Evolutionary conservation across 1,140 invertebrate species (phyloP), one percentile per base, ranked within the genome.

Genomic region (Bombus cullumanus): DNA sequence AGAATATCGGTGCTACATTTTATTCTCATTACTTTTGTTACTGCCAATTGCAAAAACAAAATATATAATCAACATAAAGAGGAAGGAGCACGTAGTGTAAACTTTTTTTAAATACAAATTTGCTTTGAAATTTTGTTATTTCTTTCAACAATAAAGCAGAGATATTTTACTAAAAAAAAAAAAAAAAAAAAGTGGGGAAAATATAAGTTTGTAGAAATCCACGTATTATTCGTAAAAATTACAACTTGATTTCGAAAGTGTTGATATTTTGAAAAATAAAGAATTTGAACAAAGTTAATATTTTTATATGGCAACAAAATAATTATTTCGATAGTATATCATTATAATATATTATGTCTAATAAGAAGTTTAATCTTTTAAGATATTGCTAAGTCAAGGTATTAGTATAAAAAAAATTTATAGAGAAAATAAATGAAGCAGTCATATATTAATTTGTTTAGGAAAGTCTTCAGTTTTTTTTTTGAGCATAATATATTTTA

Each of bases 241-340:
- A 75, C 64, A 83, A 64, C 72, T 83, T 82, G 83, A 73, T 80
- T 68, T 88, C 31, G 69, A 86, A 79, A 41, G 76, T 68, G 75
- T 77, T 81, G 68, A 86, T 90, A 86, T 86, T 88, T 84, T 88
- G 90, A 74, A 68, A 71, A 64, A 73, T 88, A 86, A 87, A 81
- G n/a, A 84, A 72, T 80, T 86, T 77, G 66, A 88, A 79, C 77
- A 57, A 88, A 90, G 73, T 90, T 90, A 90, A 90, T 90, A 90
- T 90, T 90, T 87, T 88, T 90, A 88, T 81, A 90, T 86, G 75
- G 64, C 83, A 90, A 90, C 86, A 68, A 81, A 90, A 90, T 87
- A 88, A 86, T 90, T 85, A 76, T 90, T 90, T 88, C 76, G 83
- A 71, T 81, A 86, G 76, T 83, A 62, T 82, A 76, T 77, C 68